These are phyloP conservation scores for Synergus japonicus DNA, from an alignment of 2,888 invertebrate species.

Conservation along the genomic window DNA sequence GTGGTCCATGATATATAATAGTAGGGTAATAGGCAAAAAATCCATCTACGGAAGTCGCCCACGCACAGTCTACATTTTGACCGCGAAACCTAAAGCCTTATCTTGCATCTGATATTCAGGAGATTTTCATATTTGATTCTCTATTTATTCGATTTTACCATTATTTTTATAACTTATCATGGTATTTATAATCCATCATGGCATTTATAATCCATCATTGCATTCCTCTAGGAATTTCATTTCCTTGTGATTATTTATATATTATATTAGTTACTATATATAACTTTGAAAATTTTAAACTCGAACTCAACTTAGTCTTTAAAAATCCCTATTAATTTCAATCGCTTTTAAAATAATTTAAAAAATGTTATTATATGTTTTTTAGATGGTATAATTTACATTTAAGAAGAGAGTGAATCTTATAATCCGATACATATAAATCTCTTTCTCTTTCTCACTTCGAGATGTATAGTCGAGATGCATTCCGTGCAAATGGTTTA, in stretches of 20 bases:
- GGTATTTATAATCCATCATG: no score
- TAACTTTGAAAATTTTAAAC: no score
- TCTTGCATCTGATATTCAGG: neutral
- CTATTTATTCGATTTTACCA: neutral
- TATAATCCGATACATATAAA: constrained; percentile 11
- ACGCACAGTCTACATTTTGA: constrained; percentile 21
- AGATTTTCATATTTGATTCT: neutral
- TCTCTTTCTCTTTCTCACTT: constrained; percentile 7
- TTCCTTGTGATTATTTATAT: neutral
- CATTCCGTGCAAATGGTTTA: constrained; percentile 20
- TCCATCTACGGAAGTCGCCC: neutral
- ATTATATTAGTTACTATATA: neutral
- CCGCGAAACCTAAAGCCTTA: neutral
- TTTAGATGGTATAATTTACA: neutral
- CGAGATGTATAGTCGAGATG: constrained; percentile 1
- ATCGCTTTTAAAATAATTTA: neutral
- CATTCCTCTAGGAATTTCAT: neutral
- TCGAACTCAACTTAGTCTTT: no score
- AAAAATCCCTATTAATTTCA: neutral
- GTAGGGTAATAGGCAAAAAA: constrained; percentile 2
- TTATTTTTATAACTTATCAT: no score
- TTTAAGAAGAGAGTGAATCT: neutral
- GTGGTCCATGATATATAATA: constrained; percentile 7
- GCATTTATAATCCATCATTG: no score
- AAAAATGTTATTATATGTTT: neutral